These are phyloP conservation scores for Parambassis ranga DNA, from an alignment of 2,797 vertebrate species.

Conservation along the genomic window DNA sequence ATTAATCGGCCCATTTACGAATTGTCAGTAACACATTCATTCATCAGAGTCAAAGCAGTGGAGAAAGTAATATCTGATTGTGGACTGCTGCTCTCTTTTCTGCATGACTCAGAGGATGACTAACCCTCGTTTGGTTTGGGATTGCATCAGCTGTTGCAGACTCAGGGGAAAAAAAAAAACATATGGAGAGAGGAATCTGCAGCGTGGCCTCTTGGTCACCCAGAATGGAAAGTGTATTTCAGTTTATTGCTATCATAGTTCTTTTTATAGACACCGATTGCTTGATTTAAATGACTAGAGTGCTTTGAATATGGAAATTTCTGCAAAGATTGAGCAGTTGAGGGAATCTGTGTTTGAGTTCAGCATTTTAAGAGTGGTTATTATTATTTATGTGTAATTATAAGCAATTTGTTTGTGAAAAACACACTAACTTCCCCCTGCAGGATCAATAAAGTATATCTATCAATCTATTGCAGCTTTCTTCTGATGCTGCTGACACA, in stretches of 20 bases:
- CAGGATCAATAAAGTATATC: too few relatives aligned
- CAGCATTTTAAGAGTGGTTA: too few relatives aligned
- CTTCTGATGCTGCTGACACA: not conserved
- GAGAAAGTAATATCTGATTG: not conserved
- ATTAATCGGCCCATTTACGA: too few relatives aligned
- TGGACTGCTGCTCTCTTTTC: not conserved
- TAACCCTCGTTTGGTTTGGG: slow-evolving; percentile 10
- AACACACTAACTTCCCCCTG: too few relatives aligned
- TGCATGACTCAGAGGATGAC: slow-evolving; percentile 48
- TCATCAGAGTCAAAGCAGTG: not conserved
- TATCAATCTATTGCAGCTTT: not conserved
- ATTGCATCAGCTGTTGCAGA: slow-evolving; percentile 56
- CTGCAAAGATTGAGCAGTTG: not conserved
- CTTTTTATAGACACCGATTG: slow-evolving; percentile 22
- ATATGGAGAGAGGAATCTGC: slow-evolving; percentile 28
- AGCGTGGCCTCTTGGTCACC: slow-evolving; percentile 31
- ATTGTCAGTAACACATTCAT: too few relatives aligned
- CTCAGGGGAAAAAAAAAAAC: slow-evolving; percentile 1
- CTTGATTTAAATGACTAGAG: not conserved
- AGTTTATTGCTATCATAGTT: not conserved
- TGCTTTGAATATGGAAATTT: not conserved
- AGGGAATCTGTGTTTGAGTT: not conserved
- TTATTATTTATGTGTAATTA: too few relatives aligned
- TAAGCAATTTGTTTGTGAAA: too few relatives aligned
- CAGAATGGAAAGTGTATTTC: slow-evolving; percentile 17